Percentiles rank a stretch among this genome's conserved stretches.
Conservation (phyloP, 37 sponge, comb jelly and placozoan species). For the Halisarca cf. caerulea region DNA sequence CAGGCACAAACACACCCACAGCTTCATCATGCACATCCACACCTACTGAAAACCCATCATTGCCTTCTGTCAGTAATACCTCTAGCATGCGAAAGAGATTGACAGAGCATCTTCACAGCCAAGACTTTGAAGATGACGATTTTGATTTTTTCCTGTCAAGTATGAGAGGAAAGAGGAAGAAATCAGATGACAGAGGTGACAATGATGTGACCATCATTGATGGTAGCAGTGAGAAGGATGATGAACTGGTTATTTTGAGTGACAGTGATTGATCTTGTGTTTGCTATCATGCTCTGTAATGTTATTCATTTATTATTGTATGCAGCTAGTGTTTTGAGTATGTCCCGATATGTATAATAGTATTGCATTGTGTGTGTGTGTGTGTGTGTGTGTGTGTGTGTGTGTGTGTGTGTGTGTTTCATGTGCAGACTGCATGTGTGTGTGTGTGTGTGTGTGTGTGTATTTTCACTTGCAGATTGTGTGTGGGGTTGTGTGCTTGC, state of each 20-base stretch:
- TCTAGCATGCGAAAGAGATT: not conserved
- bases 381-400: too few relatives aligned
- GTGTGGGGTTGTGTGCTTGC: too few relatives aligned
- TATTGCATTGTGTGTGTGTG: too few relatives aligned
- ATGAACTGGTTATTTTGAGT: conserved; percentile 12
- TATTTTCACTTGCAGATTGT: too few relatives aligned
- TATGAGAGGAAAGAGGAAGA: conserved; percentile 23
- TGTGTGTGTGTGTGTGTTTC: too few relatives aligned
- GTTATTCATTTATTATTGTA: too few relatives aligned
- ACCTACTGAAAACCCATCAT: not conserved
- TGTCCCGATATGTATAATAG: too few relatives aligned
- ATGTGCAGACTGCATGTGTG: too few relatives aligned
- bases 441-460: too few relatives aligned
- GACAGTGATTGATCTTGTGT: conserved; percentile 17
- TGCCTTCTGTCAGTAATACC: not conserved
- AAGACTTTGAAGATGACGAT: conserved; percentile 11
- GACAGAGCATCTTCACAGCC: not conserved
- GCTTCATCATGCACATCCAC: not conserved
- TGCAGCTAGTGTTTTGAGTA: too few relatives aligned
- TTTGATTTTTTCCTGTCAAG: not conserved
- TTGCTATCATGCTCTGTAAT: too few relatives aligned
- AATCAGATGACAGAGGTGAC: not conserved
- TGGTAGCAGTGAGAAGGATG: too few relatives aligned
- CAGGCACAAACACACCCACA: not conserved
- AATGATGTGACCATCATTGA: not conserved